These are phyloP conservation scores for Acanthosepion lycidas DNA, from an alignment of 2,888 invertebrate species.

Conservation along the genomic window DNA sequence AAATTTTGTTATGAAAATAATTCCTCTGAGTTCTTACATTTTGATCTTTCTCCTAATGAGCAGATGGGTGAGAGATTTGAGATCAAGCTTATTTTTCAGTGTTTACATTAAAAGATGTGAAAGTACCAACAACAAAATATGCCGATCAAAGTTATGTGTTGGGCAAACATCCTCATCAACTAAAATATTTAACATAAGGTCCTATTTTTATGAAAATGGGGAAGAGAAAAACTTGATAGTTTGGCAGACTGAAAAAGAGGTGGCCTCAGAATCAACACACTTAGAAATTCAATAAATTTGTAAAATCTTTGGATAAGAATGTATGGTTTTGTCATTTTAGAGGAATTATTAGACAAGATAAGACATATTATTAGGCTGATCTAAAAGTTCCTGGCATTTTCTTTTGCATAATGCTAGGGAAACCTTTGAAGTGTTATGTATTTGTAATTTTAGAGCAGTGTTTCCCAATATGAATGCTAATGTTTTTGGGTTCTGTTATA, in stretches of 20 bases:
- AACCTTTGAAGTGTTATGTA: too few relatives aligned
- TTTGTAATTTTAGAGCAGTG: too few relatives aligned
- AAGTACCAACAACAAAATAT: slow-evolving; percentile 2
- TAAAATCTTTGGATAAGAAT: neutral
- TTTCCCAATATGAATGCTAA: too few relatives aligned
- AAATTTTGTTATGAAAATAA: slow-evolving; percentile 33
- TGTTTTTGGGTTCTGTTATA: too few relatives aligned
- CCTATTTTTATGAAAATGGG: neutral
- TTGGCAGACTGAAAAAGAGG: neutral
- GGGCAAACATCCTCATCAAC: slow-evolving; percentile 14
- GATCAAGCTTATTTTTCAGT: neutral
- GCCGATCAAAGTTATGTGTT: slow-evolving; percentile 18
- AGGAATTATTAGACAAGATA: too few relatives aligned
- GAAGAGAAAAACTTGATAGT: neutral
- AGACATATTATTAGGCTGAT: too few relatives aligned
- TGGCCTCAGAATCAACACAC: neutral
- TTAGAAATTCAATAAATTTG: neutral
- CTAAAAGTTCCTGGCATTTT: too few relatives aligned
- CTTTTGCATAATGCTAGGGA: too few relatives aligned
- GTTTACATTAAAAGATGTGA: slow-evolving; percentile 8
- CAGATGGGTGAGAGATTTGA: neutral
- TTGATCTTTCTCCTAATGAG: neutral
- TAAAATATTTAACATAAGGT: neutral
- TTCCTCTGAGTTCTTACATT: neutral
- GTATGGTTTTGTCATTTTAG: too few relatives aligned